Conservation (phyloP, 2,797 vertebrate species). For the Triplophysa yarkandensis region DNA sequence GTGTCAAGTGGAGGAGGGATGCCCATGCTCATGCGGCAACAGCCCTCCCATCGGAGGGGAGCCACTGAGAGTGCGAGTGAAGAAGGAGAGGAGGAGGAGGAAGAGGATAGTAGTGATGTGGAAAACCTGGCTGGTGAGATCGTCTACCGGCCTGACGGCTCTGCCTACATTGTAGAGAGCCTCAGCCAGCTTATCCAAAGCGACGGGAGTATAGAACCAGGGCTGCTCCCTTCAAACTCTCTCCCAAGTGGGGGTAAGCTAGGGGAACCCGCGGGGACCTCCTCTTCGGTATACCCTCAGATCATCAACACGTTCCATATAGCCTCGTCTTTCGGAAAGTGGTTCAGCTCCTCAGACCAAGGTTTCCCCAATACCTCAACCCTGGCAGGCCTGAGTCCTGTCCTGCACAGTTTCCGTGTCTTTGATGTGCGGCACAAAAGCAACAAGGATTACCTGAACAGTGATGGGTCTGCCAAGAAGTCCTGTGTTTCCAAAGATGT, state of each 20-base stretch:
- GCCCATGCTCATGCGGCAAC: slow-evolving; percentile 78
- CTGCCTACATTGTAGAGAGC: slow-evolving; percentile 99
- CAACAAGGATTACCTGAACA: slow-evolving; percentile 99
- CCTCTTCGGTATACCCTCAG: slow-evolving; percentile 93
- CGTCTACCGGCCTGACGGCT: slow-evolving; percentile 98
- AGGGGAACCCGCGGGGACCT: slow-evolving; percentile 83
- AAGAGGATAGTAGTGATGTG: slow-evolving; percentile 93
- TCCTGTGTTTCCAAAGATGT: slow-evolving; percentile 99
- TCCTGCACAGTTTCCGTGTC: slow-evolving; percentile 99
- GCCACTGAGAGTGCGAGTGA: slow-evolving; percentile 88
- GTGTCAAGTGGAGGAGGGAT: slow-evolving; percentile 78
- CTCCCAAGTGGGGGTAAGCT: slow-evolving; percentile 81
- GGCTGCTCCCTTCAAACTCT: slow-evolving; percentile 87
- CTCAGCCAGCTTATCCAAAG: slow-evolving; percentile 97
- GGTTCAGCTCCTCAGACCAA: slow-evolving; percentile 98
- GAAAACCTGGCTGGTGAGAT: slow-evolving; percentile 98
- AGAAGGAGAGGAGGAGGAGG: slow-evolving; percentile 89
- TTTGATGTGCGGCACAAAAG: slow-evolving; percentile 99
- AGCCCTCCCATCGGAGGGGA: slow-evolving; percentile 72
- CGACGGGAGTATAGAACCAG: slow-evolving; percentile 76
- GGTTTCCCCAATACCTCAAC: slow-evolving; percentile 99
- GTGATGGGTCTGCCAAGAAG: slow-evolving; percentile 99
- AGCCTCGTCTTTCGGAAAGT: slow-evolving; percentile 99
- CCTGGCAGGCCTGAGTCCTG: slow-evolving; percentile 96
- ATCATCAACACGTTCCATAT: slow-evolving; percentile 99